Conservation (phyloP, 2,797 vertebrate species). For the Manis javanica region DNA sequence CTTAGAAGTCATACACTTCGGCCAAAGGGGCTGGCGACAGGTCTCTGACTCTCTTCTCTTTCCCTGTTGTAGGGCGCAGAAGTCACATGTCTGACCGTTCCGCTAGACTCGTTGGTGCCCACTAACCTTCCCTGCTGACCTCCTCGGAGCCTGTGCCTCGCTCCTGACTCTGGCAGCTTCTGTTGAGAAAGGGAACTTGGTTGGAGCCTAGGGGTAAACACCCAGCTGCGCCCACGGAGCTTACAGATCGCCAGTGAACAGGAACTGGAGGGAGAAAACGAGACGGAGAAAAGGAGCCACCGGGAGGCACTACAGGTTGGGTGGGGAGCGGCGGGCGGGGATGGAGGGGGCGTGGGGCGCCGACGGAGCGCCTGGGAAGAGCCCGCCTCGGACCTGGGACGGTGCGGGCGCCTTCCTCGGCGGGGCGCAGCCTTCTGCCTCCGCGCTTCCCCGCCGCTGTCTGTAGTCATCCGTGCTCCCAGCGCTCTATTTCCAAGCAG, state of each 20-base stretch:
- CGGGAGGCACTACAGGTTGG: background rate
- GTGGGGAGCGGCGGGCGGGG: too few species aligned
- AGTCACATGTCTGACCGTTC: background rate
- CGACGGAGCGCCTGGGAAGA: rapidly evolving
- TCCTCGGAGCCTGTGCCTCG: rapidly evolving
- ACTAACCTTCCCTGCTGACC: background rate
- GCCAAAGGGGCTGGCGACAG: background rate
- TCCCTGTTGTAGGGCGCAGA: background rate
- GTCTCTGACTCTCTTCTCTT: background rate
- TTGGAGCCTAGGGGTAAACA: background rate
- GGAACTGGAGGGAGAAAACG: background rate
- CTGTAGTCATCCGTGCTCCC: background rate
- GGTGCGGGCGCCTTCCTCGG: rapidly evolving
- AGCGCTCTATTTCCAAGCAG: background rate
- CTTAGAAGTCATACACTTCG: background rate
- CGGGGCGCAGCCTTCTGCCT: rapidly evolving
- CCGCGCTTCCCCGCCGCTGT: background rate
- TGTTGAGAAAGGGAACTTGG: background rate
- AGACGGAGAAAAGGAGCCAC: background rate
- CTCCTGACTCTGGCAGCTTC: background rate
- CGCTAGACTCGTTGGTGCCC: background rate
- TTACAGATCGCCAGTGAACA: background rate
- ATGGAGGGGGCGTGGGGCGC: background rate
- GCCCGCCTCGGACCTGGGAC: background rate
- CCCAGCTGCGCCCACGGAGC: background rate